Evolutionary conservation across 92 coral and sea anemone species (phyloP).

Genomic region (Parazoanthus atlanticus): DNA sequence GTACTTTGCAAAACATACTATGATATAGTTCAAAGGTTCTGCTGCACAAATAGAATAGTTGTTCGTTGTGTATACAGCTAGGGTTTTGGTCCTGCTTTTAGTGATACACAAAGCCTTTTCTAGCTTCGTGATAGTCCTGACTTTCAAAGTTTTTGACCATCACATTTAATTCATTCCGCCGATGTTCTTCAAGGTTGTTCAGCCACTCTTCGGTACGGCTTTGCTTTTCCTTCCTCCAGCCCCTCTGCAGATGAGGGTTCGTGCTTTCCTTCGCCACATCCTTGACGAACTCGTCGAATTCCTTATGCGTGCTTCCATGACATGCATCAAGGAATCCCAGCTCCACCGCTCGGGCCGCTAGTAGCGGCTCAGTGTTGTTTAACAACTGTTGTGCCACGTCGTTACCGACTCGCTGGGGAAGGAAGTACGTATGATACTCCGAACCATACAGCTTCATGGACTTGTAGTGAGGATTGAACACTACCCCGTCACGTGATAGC

Average conservation of each 20-base stretch:
- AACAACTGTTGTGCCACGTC: constrained; percentile 53
- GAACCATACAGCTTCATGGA: constrained; percentile 76
- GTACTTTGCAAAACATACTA: no score
- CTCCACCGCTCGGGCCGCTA: constrained; percentile 59
- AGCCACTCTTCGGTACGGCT: constrained; percentile 40
- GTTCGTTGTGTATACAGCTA: no score
- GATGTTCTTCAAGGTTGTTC: constrained; percentile 51
- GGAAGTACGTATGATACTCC: constrained; percentile 78
- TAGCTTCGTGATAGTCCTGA: constrained; percentile 60
- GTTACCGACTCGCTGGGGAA: constrained; percentile 64
- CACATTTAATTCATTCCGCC: constrained; percentile 51
- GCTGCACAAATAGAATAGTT: no score
- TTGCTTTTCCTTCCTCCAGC: constrained; percentile 39
- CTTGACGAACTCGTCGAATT: constrained; percentile 46
- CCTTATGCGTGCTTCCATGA: constrained; percentile 38
- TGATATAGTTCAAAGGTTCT: no score
- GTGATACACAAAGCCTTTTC: constrained; percentile 66
- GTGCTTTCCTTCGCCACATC: constrained; percentile 46
- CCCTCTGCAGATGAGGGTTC: constrained; percentile 17
- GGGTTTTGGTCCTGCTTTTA: not conserved
- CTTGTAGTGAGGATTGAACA: constrained; percentile 79
- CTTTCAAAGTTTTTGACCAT: constrained; percentile 68
- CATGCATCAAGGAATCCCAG: constrained; percentile 59
- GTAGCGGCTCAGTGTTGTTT: constrained; percentile 49
- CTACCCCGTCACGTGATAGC: constrained; percentile 75